Percentiles rank a stretch among this genome's conserved stretches.
Evolutionary conservation across 2,113 vertebrate genomes (phyloP).

Genomic region (Lepus americanus): DNA sequence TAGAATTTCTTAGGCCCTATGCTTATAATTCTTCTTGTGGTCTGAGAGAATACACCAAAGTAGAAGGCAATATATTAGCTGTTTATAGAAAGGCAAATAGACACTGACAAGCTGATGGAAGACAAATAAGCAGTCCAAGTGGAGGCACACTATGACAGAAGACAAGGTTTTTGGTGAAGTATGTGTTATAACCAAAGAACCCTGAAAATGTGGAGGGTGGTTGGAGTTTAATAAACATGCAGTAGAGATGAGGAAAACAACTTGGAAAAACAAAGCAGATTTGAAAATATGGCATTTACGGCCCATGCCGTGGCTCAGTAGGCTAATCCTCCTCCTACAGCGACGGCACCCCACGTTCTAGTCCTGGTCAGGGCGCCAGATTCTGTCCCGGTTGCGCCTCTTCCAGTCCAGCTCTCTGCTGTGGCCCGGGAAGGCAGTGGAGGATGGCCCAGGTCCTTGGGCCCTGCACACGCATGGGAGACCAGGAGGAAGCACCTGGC

Average conservation of each 20-base stretch:
- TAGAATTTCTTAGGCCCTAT: background rate
- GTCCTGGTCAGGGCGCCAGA: too few species aligned
- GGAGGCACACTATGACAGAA: background rate
- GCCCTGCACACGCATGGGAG: too few species aligned
- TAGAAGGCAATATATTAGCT: background rate
- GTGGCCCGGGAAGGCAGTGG: too few species aligned
- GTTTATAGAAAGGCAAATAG: background rate
- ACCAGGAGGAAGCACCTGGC: too few species aligned
- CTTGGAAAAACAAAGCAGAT: background rate
- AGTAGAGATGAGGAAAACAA: background rate
- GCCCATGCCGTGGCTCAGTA: too few species aligned
- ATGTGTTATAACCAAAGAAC: background rate
- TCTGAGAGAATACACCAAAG: background rate
- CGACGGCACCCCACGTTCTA: too few species aligned
- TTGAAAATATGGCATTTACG: too few species aligned
- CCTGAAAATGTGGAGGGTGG: background rate
- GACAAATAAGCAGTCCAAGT: background rate
- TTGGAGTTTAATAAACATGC: accelerated
- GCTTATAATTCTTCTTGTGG: background rate
- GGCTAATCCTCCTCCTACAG: too few species aligned
- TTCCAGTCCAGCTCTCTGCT: too few species aligned
- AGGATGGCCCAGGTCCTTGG: too few species aligned
- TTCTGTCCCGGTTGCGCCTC: too few species aligned
- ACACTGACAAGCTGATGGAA: background rate
- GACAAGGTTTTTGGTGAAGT: background rate